Evolutionary conservation across 2,888 invertebrate genomes (phyloP), one percentile per base, ranked within the genome.

Genomic region (Rhamnusium bicolor): DNA sequence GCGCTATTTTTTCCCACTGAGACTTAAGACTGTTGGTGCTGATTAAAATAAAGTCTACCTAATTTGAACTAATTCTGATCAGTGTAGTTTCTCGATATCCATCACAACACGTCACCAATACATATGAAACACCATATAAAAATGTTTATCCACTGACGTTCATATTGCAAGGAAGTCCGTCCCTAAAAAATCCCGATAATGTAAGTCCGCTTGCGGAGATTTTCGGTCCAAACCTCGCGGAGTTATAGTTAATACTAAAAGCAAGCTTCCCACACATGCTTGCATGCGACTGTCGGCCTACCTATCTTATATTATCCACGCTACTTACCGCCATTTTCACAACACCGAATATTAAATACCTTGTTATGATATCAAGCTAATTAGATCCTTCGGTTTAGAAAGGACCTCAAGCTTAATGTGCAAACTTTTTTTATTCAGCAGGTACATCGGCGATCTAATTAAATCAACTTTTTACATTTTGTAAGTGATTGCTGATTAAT

Each of bases 201-300:
- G 24, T 32, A 29, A 21, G 46, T 53, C 54, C 40, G 16, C 56
- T 54, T 51, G 40, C 62, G 58, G 56, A 68, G 75, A 71, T 74
- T 75, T 76, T 77, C 78, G 78, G 77, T 77, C 76, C 80, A 79
- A 74, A 77, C 74, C 72, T 71, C 78, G 73, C 82, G 77, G 69
- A 80, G 81, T 79, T 78, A 74, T 71, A 73, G 76, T 73, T 69
- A 65, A 76, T 72, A 82, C 82, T 82, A 79, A 79, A 75, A 78
- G 70, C 73, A 14, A 32, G 73, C 77, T 77, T 77, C 81, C 80
- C 79, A 81, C 79, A 79, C 80, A 76, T 73, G 71, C 75, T 32
- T 68, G 73, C 76, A 75, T 73, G 67, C 73, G 61, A 51, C 63
- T 29, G 51, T 49, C 70, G 77, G 79, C 76, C 79, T 78, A 80